Evolutionary conservation across 2,797 vertebrate genomes (phyloP).

Genomic region (Rousettus madagascariensis): DNA sequence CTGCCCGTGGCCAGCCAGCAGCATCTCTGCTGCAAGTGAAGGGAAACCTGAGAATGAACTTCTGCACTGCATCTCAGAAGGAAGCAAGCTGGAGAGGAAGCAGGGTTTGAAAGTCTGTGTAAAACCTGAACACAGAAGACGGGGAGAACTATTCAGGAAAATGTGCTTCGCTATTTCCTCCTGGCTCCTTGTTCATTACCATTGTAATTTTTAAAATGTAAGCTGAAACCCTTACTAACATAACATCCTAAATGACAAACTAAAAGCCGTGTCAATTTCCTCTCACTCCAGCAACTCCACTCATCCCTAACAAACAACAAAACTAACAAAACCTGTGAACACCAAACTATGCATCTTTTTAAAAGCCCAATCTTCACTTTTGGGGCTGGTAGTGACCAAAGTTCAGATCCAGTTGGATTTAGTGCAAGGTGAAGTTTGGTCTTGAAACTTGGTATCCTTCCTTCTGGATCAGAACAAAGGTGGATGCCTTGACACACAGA

Average conservation of each 20-base stretch:
- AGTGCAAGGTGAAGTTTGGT: not conserved
- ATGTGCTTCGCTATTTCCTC: slow-evolving; percentile 64
- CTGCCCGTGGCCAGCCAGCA: not conserved
- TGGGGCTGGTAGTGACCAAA: not conserved
- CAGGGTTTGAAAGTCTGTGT: not conserved
- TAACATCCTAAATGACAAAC: not conserved
- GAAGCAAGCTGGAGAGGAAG: not conserved
- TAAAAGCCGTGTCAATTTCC: not conserved
- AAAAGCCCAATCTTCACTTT: not conserved
- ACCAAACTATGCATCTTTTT: not conserved
- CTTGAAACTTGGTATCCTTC: not conserved
- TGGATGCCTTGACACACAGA: not conserved
- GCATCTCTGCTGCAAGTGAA: not conserved
- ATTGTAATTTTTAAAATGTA: slow-evolving; percentile 31
- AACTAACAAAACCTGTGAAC: not conserved
- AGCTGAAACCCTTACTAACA: not conserved
- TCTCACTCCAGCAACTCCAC: not conserved
- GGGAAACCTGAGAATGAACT: not conserved
- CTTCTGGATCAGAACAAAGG: not conserved
- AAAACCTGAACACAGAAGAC: not conserved
- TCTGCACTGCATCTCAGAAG: not conserved
- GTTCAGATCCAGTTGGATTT: not conserved
- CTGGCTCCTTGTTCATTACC: slow-evolving; percentile 63
- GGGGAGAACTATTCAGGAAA: not conserved
- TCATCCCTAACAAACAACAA: not conserved